A percentile compares a stretch with the other conserved stretches of the same genome.
Evolutionary conservation across 1,140 invertebrate genomes (phyloP).

Genomic region (Caenorhabditis remanei): DNA sequence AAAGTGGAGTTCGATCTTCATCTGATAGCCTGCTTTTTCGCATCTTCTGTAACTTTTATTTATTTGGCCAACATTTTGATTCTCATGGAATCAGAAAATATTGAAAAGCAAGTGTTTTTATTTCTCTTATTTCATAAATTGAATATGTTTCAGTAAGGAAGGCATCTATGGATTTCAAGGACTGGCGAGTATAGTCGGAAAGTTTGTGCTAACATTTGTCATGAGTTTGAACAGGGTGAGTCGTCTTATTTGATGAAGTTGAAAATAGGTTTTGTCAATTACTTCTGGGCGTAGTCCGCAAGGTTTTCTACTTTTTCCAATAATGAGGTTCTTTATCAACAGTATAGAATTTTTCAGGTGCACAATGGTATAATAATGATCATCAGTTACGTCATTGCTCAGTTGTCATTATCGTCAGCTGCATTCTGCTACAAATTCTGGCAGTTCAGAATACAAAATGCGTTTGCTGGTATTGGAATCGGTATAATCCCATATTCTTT

Average conservation of each 20-base stretch:
- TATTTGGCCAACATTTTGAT: conserved; percentile 59
- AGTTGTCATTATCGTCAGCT: conserved; percentile 50
- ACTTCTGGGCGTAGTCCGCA: too few species aligned
- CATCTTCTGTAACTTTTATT: conserved; percentile 48
- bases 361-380: conserved; percentile 61
- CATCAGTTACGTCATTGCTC: conserved; percentile 56
- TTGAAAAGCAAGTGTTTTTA: conserved; percentile 27
- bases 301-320: too few species aligned
- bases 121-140: background rate
- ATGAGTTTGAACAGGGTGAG: conserved; percentile 51
- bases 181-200: conserved; percentile 51
- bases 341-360: background rate
- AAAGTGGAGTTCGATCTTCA: conserved; percentile 52
- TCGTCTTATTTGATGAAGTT: background rate
- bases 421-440: conserved; percentile 56
- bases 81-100: conserved; percentile 56
- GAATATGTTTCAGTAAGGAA: conserved; percentile 53
- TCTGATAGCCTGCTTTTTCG: conserved; percentile 49
- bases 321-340: too few species aligned
- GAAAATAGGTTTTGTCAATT: too few species aligned
- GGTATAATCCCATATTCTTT: background rate
- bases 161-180: conserved; percentile 58
- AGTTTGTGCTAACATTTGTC: conserved; percentile 41
- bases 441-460: conserved; percentile 59
- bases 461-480: conserved; percentile 60